Base-by-base conservation (phyloP, 2,113 vertebrate genomes). In the Gasterosteus nipponicus region DNA sequence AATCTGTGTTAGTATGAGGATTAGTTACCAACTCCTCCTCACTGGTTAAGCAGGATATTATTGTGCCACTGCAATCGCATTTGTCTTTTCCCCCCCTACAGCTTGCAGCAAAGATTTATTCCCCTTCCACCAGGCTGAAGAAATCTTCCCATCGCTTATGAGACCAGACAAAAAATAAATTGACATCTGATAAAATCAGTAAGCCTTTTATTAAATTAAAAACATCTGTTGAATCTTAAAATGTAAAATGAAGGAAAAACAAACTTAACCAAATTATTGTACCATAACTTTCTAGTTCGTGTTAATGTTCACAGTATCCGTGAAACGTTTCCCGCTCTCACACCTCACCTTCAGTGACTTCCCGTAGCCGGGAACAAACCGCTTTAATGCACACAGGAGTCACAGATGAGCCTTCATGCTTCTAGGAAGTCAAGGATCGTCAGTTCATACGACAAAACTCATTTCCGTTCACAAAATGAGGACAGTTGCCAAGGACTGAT, bases 241-340 rank as follows among this genome's bases (percentile, higher is more conserved):
- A 89, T 79, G 85, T 38, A 73, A 90, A 89, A 87, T 79, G 67
- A 78, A 83, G 80, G 54, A 58, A 84, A 89, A 75, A 78, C 57
- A 67, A 87, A 91, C 73, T 81, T 78, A 75, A 65, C 61, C 46
- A 87, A 92, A 91, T 58, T 22, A 91, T 90, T 93, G 88, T 91
- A 89, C 78, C 92, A 92, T 93, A 75, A 90, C 83, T 91, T 87
- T 85, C 81, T 51, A 56, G 44, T 73, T 26, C n/a, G 47, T 70
- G 59, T 53, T 81, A 90, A 83, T 87, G 91, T 95, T 95, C 93
- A 96, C 92, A 96, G 93, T 91, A 87, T 94, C 92, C 89, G 90
- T 90, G 92, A 89, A 84, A 81, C 38, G 75, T 47, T 33, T 64
- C 47, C 47, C 69, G 69, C 38, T 64, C 18, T 22, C 62, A 42